These are phyloP conservation scores for Xenus cinereus DNA, from an alignment of 2,113 vertebrate genomes.

Conservation along the genomic window DNA sequence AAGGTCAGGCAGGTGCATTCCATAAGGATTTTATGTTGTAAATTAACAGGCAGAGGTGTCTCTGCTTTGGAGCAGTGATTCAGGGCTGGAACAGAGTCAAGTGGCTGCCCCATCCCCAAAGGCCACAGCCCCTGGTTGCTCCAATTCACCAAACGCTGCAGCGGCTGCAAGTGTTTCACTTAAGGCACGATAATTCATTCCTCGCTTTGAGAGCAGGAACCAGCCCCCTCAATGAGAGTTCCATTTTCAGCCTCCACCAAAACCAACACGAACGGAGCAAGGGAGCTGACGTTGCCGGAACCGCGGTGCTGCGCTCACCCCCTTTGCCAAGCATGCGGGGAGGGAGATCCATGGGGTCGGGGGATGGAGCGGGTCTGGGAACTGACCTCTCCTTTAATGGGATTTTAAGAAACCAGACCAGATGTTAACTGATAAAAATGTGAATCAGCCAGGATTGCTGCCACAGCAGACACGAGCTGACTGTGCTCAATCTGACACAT, in stretches of 20 bases:
- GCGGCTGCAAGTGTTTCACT: background rate
- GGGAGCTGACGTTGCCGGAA: background rate
- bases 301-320: background rate
- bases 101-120: background rate
- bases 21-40: background rate
- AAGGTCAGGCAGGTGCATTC: background rate
- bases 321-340: background rate
- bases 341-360: background rate
- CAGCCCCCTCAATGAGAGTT: too few relatives aligned
- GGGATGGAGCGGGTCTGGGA: background rate
- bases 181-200: background rate
- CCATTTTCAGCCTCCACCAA: background rate
- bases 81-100: background rate
- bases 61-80: background rate
- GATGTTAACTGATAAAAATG: background rate
- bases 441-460: background rate
- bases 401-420: background rate
- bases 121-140: background rate
- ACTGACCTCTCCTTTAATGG: background rate
- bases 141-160: background rate
- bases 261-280: rapidly evolving
- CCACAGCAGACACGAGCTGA: background rate
- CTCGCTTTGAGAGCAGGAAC: background rate
- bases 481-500: background rate
- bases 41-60: background rate